Evolutionary conservation across 2,888 invertebrate genomes (phyloP).

Genomic region (Agrotis puta): DNA sequence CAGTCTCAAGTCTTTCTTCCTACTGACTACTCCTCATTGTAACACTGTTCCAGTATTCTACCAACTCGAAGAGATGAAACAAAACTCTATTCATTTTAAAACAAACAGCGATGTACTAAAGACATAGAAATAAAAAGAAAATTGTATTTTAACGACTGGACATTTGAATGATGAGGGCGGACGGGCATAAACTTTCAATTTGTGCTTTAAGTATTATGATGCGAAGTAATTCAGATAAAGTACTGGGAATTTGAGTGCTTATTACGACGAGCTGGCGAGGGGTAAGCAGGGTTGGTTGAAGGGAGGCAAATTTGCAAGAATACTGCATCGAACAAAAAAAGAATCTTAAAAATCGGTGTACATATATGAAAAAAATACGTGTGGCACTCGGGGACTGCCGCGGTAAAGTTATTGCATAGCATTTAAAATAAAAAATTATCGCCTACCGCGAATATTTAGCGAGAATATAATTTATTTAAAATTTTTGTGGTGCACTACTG

Average conservation of each 20-base stretch:
- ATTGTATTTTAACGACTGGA: constrained; percentile 56
- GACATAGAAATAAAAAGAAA: constrained; percentile 50
- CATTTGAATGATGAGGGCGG: constrained; percentile 45
- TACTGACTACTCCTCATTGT: too few relatives aligned
- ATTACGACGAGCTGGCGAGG: not conserved
- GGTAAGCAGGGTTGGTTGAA: not conserved
- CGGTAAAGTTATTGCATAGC: too few relatives aligned
- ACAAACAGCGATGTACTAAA: constrained; percentile 24
- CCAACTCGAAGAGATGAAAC: not conserved
- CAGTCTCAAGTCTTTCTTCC: too few relatives aligned
- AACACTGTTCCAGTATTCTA: too few relatives aligned
- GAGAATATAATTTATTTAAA: too few relatives aligned
- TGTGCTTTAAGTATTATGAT: constrained; percentile 45
- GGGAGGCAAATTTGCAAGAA: not conserved
- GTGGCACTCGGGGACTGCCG: too few relatives aligned
- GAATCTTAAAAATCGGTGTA: too few relatives aligned
- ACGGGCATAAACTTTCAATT: constrained; percentile 57
- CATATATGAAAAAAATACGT: too few relatives aligned
- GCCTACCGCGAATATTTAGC: too few relatives aligned
- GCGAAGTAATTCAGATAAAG: constrained; percentile 33
- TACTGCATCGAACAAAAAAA: too few relatives aligned
- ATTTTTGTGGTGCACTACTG: too few relatives aligned
- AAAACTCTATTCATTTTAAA: not conserved
- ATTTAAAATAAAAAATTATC: too few relatives aligned
- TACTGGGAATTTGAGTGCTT: constrained; percentile 38